Evolutionary conservation across 2,113 vertebrate genomes (phyloP).

Genomic region (Proterorhinus semilunaris): DNA sequence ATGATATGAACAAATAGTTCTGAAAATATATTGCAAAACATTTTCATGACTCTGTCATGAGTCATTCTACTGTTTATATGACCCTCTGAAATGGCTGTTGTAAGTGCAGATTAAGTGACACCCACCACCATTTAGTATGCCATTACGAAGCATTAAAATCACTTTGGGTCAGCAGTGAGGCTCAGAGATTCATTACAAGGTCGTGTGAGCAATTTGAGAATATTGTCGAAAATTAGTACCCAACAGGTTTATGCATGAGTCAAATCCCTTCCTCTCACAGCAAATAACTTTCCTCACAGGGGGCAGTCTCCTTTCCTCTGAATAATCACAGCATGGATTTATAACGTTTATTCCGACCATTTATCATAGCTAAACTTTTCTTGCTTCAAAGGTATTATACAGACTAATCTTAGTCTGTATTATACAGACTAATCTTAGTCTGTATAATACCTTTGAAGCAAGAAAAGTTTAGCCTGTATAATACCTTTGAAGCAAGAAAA

Average conservation of each 20-base stretch:
- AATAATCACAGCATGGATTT: slow-evolving; percentile 21
- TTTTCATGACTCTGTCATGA: background rate
- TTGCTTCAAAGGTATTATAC: background rate
- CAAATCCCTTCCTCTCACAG: slow-evolving; percentile 11
- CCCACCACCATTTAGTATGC: background rate
- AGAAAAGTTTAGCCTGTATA: too few species aligned
- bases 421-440: too few species aligned
- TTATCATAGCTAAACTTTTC: slow-evolving; percentile 15
- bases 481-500: too few species aligned
- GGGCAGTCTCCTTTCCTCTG: slow-evolving; percentile 15
- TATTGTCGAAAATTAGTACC: background rate
- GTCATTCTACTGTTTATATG: background rate
- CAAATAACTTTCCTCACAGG: slow-evolving; percentile 5
- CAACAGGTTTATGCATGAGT: slow-evolving; percentile 4
- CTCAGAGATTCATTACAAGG: background rate
- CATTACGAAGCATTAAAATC: background rate
- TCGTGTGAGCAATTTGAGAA: background rate
- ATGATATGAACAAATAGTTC: background rate
- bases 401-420: too few species aligned
- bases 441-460: too few species aligned
- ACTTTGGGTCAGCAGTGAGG: background rate
- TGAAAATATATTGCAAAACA: background rate
- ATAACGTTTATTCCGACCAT: slow-evolving; percentile 33
- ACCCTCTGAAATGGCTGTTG: background rate
- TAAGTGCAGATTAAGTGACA: background rate